Base-by-base conservation (phyloP, 2,888 invertebrate species). In the Dicyrtoma fusca region DNA sequence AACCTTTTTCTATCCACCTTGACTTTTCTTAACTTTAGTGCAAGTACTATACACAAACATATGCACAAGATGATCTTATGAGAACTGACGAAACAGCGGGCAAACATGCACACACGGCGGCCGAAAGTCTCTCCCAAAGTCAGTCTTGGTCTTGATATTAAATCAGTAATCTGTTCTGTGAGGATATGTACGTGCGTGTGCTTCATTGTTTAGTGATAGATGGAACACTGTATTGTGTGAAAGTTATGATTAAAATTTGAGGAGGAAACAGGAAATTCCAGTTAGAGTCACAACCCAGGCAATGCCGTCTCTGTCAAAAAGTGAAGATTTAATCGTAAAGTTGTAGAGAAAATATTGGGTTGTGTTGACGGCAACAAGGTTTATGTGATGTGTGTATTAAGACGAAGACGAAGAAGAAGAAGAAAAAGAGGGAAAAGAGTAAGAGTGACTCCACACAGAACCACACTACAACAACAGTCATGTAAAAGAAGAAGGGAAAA, bases 211-310 rank as follows among this genome's bases (percentile, higher is more conserved):
- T 8, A 26, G 61, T 66, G 53, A 72, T 66, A 51, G 49, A 61
- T 59, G 71, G 62, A 25, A 70, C 62, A 49, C 62, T 55, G 62
- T 19, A 53, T 34, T 61, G 63, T 72, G 66, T 72, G 72, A 71
- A 68, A 72, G 72, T 68, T 72, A 72, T 72, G 72, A 72, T 68
- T 72, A 65, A 72, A 72, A 66, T 68, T 72, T 72, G 72, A 68
- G 62, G 61, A 72, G 72, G 68, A 72, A 72, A 72, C 72, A 72
- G 68, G 72, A 72, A 72, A 72, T 72, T 72, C 72, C 72, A 72
- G 72, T 72, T 72, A 42, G 63, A 65, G 66, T 55, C 59, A 53
- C 25, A 57, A 57, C 47, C 17, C 61, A 72, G 59, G 71, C 47
- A 64, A 45, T 26, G 68, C 53, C 62, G 72, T 65, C 72, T 51